Evolutionary conservation across 1,140 invertebrate genomes (phyloP), one percentile per base, ranked within the genome.

Genomic region (Drosophila sechellia): DNA sequence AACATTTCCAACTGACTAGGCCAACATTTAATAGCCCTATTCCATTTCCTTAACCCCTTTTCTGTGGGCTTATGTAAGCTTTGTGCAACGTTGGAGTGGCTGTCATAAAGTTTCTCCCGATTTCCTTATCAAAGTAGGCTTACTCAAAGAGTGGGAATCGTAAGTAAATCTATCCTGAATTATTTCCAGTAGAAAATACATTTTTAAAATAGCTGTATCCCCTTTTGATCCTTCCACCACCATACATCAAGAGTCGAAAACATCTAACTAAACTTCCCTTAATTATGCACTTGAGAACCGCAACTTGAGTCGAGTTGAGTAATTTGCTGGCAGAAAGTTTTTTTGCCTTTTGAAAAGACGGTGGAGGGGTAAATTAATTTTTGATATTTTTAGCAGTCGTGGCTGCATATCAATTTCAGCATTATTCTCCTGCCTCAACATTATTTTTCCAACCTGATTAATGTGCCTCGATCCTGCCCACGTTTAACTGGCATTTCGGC

Each of bases 1-100:
- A 87, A 81, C 52, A 86, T 81, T 75, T 66, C 48, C 68, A 27
- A 61, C 58, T 66, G 83, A 78, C 84, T 86, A 59, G 73, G 73
- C 61, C 59, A 79, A 76, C 56, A 60, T 45, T 68, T 22, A 20
- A 15, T 43, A 43, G 42, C 37, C 37, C 37, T 39, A 13, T 39
- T 3, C 12, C 37, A 4, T 13, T 20, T 45, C 40, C 12, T 46
- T 63, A 50, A 25, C 55, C 60, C 45, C 46, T 35, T 35, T 68
- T 39, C 31, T 52, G 61, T 63, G 52, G 59, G 57, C 48, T 64
- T 75, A 75, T 61, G 63, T 70, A 80, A 63, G 59, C 54, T 63
- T 59, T 59, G 25, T 25, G 27, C 37, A 25, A 77, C 65, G 64
- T 65, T 65, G 63, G 56, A 15, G 35, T 39, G 20, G 39, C 40